A percentile compares a stretch with the other conserved stretches of the same genome.
Conservation (phyloP, 2,888 invertebrate genomes). For the Mesorhabditis spiculigera region DNA sequence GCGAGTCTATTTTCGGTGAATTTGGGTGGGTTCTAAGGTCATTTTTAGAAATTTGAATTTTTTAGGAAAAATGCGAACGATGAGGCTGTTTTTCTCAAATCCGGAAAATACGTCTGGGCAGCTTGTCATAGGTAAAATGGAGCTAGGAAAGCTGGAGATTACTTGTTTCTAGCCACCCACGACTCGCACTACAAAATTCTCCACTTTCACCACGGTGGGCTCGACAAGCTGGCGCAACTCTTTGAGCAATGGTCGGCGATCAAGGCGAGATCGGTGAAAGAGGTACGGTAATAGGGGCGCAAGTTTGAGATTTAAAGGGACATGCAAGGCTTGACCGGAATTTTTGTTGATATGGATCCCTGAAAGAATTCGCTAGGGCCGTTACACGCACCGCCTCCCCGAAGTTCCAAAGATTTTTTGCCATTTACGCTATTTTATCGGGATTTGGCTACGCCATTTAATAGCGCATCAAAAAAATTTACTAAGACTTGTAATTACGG, state of each 20-base stretch:
- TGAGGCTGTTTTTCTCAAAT: constrained; percentile 86
- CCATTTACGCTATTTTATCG: no score
- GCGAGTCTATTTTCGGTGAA: constrained; percentile 63
- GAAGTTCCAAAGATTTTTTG: no score
- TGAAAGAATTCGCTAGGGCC: no score
- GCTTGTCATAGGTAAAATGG: constrained; percentile 73
- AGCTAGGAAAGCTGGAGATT: not conserved
- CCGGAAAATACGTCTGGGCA: constrained; percentile 85
- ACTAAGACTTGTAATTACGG: no score
- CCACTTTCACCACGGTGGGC: constrained; percentile 89
- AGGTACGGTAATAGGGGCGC: constrained; percentile 26
- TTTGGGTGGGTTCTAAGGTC: constrained; percentile 59
- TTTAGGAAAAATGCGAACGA: constrained; percentile 79
- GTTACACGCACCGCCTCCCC: no score
- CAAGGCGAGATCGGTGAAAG: constrained; percentile 65
- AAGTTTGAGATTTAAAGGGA: no score
- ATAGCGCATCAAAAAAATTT: no score
- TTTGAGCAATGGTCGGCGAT: constrained; percentile 86
- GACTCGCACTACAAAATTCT: constrained; percentile 88
- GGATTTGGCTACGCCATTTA: no score
- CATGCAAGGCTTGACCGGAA: no score
- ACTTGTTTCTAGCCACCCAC: constrained; percentile 70
- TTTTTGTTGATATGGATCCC: no score
- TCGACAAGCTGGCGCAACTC: constrained; percentile 85
- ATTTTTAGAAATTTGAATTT: constrained; percentile 3